Evolutionary conservation across 2,797 vertebrate genomes (phyloP).

Genomic region (Antrozous pallidus): DNA sequence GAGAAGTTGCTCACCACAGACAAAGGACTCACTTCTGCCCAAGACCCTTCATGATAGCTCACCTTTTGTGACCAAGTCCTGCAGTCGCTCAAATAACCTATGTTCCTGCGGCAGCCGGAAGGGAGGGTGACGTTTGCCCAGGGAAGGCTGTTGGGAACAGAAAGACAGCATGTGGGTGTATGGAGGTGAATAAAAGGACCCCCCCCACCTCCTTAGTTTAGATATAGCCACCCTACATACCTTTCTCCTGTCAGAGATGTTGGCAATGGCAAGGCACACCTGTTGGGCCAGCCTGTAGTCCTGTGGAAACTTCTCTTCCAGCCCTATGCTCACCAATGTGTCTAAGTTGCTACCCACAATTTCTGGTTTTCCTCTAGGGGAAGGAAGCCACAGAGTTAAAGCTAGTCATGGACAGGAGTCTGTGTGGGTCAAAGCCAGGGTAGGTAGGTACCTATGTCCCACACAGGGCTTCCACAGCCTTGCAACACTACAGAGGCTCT

Average conservation of each 20-base stretch:
- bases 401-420: background rate
- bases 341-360: slow-evolving; percentile 96
- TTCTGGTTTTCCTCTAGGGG: slow-evolving; percentile 90
- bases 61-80: slow-evolving; percentile 88
- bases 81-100: slow-evolving; percentile 88
- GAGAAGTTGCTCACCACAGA: background rate
- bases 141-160: slow-evolving; percentile 76
- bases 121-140: slow-evolving; percentile 83
- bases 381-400: slow-evolving; percentile 20
- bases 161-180: background rate
- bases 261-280: slow-evolving; percentile 89
- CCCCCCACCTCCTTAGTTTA: background rate
- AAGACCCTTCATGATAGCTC: slow-evolving; percentile 35
- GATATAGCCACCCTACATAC: slow-evolving; percentile 74
- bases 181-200: background rate
- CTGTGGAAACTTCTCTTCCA: slow-evolving; percentile 88
- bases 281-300: slow-evolving; percentile 93
- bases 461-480: background rate
- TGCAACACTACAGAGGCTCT: background rate
- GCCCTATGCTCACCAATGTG: slow-evolving; percentile 89
- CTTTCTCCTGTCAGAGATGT: slow-evolving; percentile 88
- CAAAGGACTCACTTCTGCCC: background rate
- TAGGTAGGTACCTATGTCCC: background rate
- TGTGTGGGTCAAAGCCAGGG: no score
- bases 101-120: slow-evolving; percentile 92